A percentile compares a stretch with the other conserved stretches of the same genome.
These are phyloP conservation scores for Pseudopodoces humilis DNA, from an alignment of 2,113 vertebrate genomes.

Conservation along the genomic window DNA sequence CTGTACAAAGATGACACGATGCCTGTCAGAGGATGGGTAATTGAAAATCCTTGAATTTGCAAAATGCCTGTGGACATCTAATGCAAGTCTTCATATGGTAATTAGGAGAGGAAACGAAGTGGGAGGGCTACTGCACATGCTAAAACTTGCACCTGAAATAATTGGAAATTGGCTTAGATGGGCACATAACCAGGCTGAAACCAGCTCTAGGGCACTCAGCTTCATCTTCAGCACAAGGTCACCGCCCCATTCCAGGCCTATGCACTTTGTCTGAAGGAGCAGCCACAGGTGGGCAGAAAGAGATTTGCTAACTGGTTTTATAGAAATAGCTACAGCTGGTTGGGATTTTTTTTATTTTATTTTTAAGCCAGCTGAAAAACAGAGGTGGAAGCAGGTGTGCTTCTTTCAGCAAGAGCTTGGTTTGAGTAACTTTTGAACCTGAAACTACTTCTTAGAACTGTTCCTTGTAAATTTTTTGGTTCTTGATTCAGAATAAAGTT, in stretches of 20 bases:
- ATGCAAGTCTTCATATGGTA: constrained; percentile 52
- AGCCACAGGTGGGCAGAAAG: constrained; percentile 19
- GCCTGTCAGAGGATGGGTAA: constrained; percentile 53
- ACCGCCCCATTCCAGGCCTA: not conserved
- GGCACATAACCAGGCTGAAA: constrained; percentile 24
- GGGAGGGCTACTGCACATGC: constrained; percentile 44
- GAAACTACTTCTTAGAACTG: not conserved
- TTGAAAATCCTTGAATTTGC: constrained; percentile 51
- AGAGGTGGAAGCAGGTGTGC: not conserved
- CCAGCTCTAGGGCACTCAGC: constrained; percentile 20
- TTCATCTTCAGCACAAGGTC: constrained; percentile 33
- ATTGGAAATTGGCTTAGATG: constrained; percentile 31
- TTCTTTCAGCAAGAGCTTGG: not conserved
- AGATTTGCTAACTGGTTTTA: not conserved
- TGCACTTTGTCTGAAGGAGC: not conserved
- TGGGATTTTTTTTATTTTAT: not conserved
- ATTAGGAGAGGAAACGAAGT: constrained; percentile 52
- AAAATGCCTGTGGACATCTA: constrained; percentile 57
- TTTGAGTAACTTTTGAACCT: not conserved
- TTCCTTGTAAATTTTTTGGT: not conserved
- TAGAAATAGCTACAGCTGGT: not conserved
- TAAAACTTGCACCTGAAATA: constrained; percentile 72
- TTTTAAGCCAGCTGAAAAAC: not conserved
- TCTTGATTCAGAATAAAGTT: not conserved
- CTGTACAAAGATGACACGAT: not conserved